A percentile compares a stretch with the other conserved stretches of the same genome.
phyloP scores from a whole-genome alignment of 2,888 invertebrate genomes.

The Agonopterix arenella region DNA sequence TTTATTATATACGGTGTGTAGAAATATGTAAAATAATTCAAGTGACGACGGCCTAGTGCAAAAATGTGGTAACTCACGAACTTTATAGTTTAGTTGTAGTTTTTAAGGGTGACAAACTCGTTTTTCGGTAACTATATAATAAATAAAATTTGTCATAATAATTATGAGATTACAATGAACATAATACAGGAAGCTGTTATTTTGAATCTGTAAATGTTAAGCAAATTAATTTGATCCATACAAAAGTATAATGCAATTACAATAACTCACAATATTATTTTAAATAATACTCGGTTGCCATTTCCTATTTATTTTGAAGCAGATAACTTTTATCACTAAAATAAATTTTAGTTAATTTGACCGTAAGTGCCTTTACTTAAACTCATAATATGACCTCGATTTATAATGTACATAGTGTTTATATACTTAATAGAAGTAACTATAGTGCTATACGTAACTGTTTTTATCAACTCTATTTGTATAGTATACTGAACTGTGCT shows the following conservation, averaged over 20 bases:
- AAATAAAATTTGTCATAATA: background rate
- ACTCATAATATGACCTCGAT: background rate
- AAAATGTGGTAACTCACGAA: background rate
- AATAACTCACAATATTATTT: no score
- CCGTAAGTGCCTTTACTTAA: conserved; percentile 4
- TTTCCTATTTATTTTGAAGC: no score
- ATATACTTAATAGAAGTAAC: conserved; percentile 14
- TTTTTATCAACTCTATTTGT: conserved; percentile 2
- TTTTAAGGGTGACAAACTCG: background rate
- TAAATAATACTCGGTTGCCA: no score
- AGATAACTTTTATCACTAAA: no score
- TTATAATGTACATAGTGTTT: conserved; percentile 33
- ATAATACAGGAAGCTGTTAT: conserved; percentile 1
- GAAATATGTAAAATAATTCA: background rate
- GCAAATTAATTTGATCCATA: no score
- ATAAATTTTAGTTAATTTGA: background rate
- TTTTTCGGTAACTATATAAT: no score
- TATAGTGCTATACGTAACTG: conserved; percentile 1
- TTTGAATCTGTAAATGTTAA: no score
- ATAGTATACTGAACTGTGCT: conserved; percentile 1
- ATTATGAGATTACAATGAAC: background rate
- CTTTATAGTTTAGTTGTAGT: conserved; percentile 2
- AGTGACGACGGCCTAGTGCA: conserved; percentile 3
- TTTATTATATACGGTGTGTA: background rate
- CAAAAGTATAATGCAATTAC: no score